Evolutionary conservation across 2,113 vertebrate genomes (phyloP).

Genomic region (Acinonyx jubatus): DNA sequence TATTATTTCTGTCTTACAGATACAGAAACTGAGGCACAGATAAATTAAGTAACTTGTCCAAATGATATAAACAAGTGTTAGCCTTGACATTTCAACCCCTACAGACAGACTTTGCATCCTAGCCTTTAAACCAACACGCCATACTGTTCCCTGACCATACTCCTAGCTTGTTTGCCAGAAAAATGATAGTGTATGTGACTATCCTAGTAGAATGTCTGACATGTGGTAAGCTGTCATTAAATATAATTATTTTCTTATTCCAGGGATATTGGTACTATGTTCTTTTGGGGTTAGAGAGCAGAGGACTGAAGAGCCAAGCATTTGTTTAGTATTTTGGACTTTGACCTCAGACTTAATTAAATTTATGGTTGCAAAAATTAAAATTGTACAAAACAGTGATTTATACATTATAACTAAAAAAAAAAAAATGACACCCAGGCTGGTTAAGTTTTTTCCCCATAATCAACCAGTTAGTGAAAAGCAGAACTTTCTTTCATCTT

Average conservation of each 20-base stretch:
- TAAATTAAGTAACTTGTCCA: background rate
- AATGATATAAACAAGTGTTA: background rate
- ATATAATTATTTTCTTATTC: slow-evolving; percentile 7
- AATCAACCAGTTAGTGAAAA: background rate
- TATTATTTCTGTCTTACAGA: background rate
- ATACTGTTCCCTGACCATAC: background rate
- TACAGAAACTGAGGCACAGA: background rate
- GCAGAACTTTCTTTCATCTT: background rate
- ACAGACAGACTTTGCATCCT: background rate
- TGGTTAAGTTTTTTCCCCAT: background rate
- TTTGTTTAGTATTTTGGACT: background rate
- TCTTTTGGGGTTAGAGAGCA: background rate
- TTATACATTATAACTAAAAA: background rate
- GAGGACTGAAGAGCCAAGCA: background rate
- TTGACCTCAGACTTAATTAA: background rate
- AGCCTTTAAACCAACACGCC: background rate
- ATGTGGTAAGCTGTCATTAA: background rate
- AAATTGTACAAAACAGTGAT: background rate
- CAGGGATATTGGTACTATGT: background rate
- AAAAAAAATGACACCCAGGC: background rate
- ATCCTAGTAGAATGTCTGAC: background rate
- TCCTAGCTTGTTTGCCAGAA: background rate
- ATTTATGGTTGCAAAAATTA: background rate
- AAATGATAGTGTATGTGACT: background rate
- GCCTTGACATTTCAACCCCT: background rate